Base-by-base conservation (phyloP, 64 coral and sea anemone genomes). In the Montipora cactus region DNA sequence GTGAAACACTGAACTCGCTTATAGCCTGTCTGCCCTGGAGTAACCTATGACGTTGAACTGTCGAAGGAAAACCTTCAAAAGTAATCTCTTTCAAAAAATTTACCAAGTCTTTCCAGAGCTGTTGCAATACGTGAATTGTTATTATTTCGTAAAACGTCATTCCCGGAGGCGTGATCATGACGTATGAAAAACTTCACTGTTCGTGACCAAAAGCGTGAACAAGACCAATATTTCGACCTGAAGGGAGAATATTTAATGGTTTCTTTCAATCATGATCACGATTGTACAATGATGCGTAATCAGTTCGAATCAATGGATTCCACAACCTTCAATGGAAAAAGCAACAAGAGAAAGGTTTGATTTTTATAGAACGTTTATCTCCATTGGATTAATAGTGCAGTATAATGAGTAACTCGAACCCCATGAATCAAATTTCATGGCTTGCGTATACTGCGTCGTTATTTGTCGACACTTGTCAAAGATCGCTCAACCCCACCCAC, bases 301-400 rank as follows among this genome's bases (percentile, higher is more conserved):
- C 49, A 50, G 47, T 80, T 79, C 13, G 18, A 90, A 46, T 25
- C 76, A 45, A 49, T 90, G 88, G 66, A 55, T 57, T 79, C 77
- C 25, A 49, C 45, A 8, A 53, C 59, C 44, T 90, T 90, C 6
- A 79, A 90, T 8, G 18, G 4, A n/a, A 23, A 21, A 23, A 19
- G 58, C 76, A 14, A 44, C 49, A 57, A 78, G 72, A 79, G 28
- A 53, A 20, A 90, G 88, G 88, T 90, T 67, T 14, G 88, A 53
- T 21, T 79, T 49, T 11, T 5, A 18, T 64, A 64, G 11, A 64
- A 64, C 0, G 14, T 8, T 64, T 64, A 15, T 64, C 11, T 15
- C 14, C 13, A 14, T 12, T 64, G 19, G 61, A 14, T 64, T 12
- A 64, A 64, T 64, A 64, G 4, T 57, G 53, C 0, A 57, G 3